phyloP scores from a whole-genome alignment of 2,888 invertebrate species.

The Apodemia duryi region DNA sequence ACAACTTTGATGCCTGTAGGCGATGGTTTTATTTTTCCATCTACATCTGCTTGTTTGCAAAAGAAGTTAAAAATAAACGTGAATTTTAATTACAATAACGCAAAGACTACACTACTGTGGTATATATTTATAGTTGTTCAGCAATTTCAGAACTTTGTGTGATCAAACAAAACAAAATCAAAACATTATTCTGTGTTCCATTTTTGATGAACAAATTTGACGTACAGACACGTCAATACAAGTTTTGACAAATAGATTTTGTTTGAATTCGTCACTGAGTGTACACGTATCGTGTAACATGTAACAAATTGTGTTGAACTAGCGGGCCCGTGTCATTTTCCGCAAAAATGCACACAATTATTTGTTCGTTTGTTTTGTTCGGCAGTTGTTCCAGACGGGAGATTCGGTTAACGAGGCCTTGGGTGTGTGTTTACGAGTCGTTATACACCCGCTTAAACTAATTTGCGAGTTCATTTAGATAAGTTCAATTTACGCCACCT shows the following conservation, averaged over 20 bases:
- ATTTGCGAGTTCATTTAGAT: constrained; percentile 27
- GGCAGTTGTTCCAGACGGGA: constrained; percentile 6
- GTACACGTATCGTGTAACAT: constrained; percentile 27
- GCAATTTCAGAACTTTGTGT: too few relatives aligned
- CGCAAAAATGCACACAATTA: constrained; percentile 44
- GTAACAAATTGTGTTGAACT: constrained; percentile 36
- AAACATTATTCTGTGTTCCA: constrained; percentile 11
- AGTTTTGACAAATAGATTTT: neutral
- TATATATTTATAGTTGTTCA: too few relatives aligned
- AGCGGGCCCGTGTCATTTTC: constrained; percentile 36
- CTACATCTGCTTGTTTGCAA: too few relatives aligned
- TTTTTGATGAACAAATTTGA: too few relatives aligned
- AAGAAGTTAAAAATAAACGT: too few relatives aligned
- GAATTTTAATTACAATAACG: too few relatives aligned
- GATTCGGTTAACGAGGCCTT: constrained; percentile 2
- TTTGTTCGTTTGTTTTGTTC: constrained; percentile 47
- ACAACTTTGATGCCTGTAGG: too few relatives aligned
- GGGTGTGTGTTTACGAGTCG: constrained; percentile 22
- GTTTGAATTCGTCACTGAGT: constrained; percentile 28
- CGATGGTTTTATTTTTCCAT: too few relatives aligned
- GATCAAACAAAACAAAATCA: neutral
- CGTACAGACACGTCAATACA: too few relatives aligned
- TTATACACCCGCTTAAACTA: constrained; percentile 29
- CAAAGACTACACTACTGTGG: too few relatives aligned
- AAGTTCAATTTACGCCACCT: constrained; percentile 20